Conservation (phyloP, 2,888 invertebrate genomes). For the Serrognathus titanus region DNA sequence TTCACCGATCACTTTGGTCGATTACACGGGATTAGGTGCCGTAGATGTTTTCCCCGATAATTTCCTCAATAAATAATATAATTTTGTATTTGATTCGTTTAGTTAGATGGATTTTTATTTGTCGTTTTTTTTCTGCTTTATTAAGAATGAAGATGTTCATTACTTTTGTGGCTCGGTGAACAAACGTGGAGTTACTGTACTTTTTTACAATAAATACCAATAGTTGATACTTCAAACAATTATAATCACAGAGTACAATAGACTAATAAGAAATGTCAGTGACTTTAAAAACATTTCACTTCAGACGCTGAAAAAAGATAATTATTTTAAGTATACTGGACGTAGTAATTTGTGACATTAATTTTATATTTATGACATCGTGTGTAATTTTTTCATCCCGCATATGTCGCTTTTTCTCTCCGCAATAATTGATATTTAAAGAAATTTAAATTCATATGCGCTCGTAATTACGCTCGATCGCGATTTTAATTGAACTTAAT, state of each 20-base stretch:
- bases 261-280: constrained; percentile 28
- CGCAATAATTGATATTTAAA: no score
- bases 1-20: background rate
- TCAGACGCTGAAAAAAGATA: constrained; percentile 21
- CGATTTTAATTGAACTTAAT: no score
- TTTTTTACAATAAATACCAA: constrained; percentile 37
- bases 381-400: background rate
- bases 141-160: background rate
- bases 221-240: constrained; percentile 36
- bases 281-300: constrained; percentile 20
- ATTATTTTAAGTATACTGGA: constrained; percentile 15
- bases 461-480: no score
- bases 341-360: constrained; percentile 17
- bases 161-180: constrained; percentile 25
- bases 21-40: background rate
- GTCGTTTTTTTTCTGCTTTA: background rate
- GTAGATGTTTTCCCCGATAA: background rate
- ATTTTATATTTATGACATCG: constrained; percentile 12
- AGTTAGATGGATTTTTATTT: background rate
- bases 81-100: background rate
- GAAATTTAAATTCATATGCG: no score
- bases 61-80: background rate
- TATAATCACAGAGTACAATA: constrained; percentile 32
- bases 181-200: constrained; percentile 24
- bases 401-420: background rate